These are phyloP conservation scores for Lysandra coridon DNA, from an alignment of 2,888 invertebrate species.

Conservation along the genomic window DNA sequence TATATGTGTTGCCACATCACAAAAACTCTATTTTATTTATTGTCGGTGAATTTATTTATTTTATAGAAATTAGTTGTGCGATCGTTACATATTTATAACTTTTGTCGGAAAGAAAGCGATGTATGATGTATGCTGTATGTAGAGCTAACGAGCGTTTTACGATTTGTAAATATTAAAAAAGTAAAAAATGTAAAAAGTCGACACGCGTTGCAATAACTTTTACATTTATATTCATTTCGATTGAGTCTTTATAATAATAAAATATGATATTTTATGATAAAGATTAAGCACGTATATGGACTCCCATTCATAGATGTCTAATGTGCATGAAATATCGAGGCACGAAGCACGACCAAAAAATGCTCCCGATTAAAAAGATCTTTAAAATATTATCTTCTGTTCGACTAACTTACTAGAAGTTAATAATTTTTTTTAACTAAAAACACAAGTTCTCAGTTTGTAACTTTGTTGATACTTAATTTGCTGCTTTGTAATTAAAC, in stretches of 20 bases:
- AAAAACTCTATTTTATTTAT: neutral
- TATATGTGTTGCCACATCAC: neutral
- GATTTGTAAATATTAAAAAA: slow-evolving; percentile 11
- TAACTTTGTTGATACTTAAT: neutral
- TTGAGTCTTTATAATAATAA: neutral
- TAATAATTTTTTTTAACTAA: too few species aligned
- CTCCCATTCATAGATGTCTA: too few species aligned
- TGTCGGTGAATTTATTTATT: neutral
- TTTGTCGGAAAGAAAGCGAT: neutral
- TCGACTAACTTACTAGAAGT: too few species aligned
- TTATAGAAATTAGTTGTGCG: neutral
- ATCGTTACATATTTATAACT: neutral
- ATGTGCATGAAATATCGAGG: too few species aligned
- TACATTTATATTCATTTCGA: slow-evolving; percentile 3
- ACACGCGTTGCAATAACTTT: neutral
- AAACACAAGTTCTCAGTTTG: neutral
- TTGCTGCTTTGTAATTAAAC: neutral
- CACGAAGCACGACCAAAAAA: too few species aligned
- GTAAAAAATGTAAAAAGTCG: neutral
- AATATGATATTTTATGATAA: neutral
- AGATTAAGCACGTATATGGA: neutral
- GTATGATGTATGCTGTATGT: too few species aligned
- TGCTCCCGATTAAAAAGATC: too few species aligned
- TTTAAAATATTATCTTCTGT: too few species aligned
- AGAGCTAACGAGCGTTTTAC: neutral